Conservation (phyloP, 2,113 vertebrate genomes). For the Engystomops pustulosus region DNA sequence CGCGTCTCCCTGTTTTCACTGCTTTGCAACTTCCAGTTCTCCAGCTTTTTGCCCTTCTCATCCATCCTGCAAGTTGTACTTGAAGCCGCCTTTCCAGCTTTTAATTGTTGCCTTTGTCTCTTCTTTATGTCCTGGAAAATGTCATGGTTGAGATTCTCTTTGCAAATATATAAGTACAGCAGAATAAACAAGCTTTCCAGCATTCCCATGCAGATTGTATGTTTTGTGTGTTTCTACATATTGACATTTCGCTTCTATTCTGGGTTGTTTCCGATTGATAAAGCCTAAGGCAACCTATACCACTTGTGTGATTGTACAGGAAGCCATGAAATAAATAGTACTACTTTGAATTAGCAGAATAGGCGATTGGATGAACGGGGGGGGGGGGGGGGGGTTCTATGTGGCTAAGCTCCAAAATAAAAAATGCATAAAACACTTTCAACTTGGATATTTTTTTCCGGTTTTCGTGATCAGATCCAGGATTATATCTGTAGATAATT, state of each 20-base stretch:
- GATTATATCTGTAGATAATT: too few species aligned
- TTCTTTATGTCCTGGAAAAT: background rate
- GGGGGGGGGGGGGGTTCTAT: too few species aligned
- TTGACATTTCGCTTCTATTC: background rate
- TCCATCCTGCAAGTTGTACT: background rate
- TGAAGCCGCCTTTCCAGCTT: background rate
- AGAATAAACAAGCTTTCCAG: conserved; percentile 3
- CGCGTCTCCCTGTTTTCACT: conserved; percentile 67
- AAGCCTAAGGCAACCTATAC: too few species aligned
- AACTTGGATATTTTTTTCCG: too few species aligned
- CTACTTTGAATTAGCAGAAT: too few species aligned
- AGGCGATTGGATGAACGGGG: too few species aligned
- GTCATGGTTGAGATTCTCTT: background rate
- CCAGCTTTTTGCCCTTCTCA: conserved; percentile 69
- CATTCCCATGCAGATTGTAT: background rate
- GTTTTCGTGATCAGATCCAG: too few species aligned
- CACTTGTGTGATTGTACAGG: background rate
- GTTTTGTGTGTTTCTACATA: background rate
- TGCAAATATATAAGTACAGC: background rate
- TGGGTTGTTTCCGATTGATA: too few species aligned
- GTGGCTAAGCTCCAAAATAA: too few species aligned
- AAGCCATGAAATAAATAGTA: background rate
- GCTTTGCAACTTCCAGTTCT: conserved; percentile 72
- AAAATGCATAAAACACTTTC: too few species aligned
- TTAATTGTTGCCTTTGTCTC: conserved; percentile 19